Base-by-base conservation (phyloP, 2,113 vertebrate genomes). In the Melanerpes formicivorus region DNA sequence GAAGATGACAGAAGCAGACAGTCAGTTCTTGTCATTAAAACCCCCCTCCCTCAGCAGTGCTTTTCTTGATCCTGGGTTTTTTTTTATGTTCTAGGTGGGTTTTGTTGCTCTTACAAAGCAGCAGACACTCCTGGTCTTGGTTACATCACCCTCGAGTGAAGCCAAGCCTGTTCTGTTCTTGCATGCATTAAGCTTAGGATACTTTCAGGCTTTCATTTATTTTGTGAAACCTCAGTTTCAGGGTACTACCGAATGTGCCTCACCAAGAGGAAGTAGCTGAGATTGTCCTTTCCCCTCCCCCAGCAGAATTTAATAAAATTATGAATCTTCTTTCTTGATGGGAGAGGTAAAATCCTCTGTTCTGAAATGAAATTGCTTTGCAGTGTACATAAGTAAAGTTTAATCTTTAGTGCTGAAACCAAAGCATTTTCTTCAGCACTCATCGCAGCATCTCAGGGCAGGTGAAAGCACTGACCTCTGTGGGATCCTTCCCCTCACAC, bases 391-490 rank as follows among this genome's bases (percentile, higher is more conserved):
- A 81, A 52, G 18, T 72, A 60, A 82, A 75, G 25, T 64, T 84
- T 81, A 55, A 60, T 87, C 11, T 75, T 71, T 80, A 17, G n/a
- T 64, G 42, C 64, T 90, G 58, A 90, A 88, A 81, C 8, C 6
- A 73, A 85, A 70, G 3, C 44, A 54, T 89, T 77, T 92, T 62
- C 34, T 79, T 83, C 34, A 63, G 52, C 84, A 78, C 64, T 60
- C 14, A 2, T n/a, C 87, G n/a, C 23, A 67, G 67, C 67, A 64
- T 50, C 59, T 86, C 84, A 87, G 56, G 62, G 42, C 44, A 74
- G 23, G 21, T 79, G 81, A 71, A 81, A 89, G 37, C 71, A 81
- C 29, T 91, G 70, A 93, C 54, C 66, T 84, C 13, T 72, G 8
- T 23, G 71, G 32, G 16, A 75, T 84, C 70, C 74, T 37, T 84